A percentile compares a stretch with the other conserved stretches of the same genome.
phyloP scores from a whole-genome alignment of 2,888 invertebrate genomes.

The Leptura quadrifasciata region DNA sequence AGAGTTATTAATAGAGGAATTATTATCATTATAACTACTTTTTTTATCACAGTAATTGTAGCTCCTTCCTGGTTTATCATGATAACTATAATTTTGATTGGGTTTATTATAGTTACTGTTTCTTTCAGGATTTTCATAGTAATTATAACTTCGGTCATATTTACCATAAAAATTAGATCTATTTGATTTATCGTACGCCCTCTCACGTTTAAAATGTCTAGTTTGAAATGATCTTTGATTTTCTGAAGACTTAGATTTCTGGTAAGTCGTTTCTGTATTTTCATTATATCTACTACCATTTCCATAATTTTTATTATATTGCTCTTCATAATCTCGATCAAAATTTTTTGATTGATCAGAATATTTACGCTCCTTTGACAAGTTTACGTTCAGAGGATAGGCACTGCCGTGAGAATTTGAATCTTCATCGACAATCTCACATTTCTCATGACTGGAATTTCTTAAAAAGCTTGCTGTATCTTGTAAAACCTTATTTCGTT shows the following conservation, averaged over 20 bases:
- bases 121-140: slow-evolving; percentile 33
- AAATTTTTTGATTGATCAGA: slow-evolving; percentile 4
- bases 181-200: slow-evolving; percentile 12
- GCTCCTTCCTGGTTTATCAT: slow-evolving; percentile 38
- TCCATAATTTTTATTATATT: slow-evolving; percentile 30
- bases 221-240: slow-evolving; percentile 17
- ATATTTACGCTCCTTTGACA: neutral
- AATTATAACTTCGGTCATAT: slow-evolving; percentile 45
- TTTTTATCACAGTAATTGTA: slow-evolving; percentile 37
- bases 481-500: slow-evolving; percentile 22
- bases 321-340: slow-evolving; percentile 19
- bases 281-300: slow-evolving; percentile 41
- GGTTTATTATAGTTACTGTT: slow-evolving; percentile 27
- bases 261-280: slow-evolving; percentile 29
- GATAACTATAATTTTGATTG: slow-evolving; percentile 26
- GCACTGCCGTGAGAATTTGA: neutral
- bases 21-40: slow-evolving; percentile 25
- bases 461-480: slow-evolving; percentile 11
- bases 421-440: neutral
- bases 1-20: neutral
- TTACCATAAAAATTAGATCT: slow-evolving; percentile 22
- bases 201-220: slow-evolving; percentile 17
- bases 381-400: neutral
- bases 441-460: slow-evolving; percentile 20
- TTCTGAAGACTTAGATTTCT: slow-evolving; percentile 4